These are phyloP conservation scores for Papilio protenor DNA, from an alignment of 2,888 invertebrate genomes.

Conservation along the genomic window DNA sequence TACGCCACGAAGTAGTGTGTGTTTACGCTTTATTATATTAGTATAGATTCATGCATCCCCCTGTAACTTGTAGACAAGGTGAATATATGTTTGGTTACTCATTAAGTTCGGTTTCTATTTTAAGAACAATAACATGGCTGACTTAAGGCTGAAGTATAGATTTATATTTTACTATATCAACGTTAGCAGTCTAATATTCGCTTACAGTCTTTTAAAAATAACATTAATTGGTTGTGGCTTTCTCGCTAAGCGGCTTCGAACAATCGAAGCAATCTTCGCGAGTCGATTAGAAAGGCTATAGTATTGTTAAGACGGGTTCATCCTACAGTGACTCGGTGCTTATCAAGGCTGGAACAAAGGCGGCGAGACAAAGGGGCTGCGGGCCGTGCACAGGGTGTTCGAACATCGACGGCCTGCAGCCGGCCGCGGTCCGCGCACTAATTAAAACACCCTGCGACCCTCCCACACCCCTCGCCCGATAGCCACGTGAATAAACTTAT, in stretches of 20 bases:
- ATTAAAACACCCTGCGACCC: slow-evolving; percentile 74
- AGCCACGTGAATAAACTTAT: slow-evolving; percentile 41
- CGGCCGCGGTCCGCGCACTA: slow-evolving; percentile 77
- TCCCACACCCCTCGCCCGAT: slow-evolving; percentile 50
- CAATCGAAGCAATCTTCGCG: slow-evolving; percentile 31
- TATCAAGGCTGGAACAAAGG: slow-evolving; percentile 53
- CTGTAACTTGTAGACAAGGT: neutral
- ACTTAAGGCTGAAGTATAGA: too few relatives aligned
- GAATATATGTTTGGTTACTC: neutral
- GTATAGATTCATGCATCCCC: neutral
- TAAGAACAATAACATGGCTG: neutral
- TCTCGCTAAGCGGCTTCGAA: slow-evolving; percentile 3
- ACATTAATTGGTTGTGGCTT: neutral
- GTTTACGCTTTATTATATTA: too few relatives aligned
- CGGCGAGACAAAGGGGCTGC: slow-evolving; percentile 49
- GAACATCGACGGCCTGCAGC: slow-evolving; percentile 61
- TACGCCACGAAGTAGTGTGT: too few relatives aligned
- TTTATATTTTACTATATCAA: neutral
- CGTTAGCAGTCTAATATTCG: neutral
- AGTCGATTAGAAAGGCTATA: slow-evolving; percentile 35
- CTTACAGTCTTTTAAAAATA: neutral
- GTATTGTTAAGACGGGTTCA: slow-evolving; percentile 38
- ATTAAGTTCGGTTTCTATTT: neutral
- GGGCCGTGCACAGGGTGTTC: slow-evolving; percentile 51
- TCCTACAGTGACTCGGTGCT: slow-evolving; percentile 43